These are phyloP conservation scores for Lacerta agilis DNA, from an alignment of 2,797 vertebrate genomes.

Conservation along the genomic window DNA sequence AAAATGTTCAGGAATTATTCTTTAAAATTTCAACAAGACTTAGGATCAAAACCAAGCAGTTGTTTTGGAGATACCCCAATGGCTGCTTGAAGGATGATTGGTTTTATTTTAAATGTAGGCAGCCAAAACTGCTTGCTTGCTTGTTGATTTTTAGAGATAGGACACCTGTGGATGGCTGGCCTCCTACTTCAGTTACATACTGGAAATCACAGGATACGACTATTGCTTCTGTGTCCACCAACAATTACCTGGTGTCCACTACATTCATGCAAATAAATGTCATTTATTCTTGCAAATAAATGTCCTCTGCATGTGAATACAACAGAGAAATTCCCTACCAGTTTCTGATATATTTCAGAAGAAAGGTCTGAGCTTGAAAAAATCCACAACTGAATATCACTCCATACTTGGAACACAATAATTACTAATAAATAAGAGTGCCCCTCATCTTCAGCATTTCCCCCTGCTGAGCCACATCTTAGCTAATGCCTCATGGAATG, in stretches of 20 bases:
- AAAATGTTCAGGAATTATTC: not conserved
- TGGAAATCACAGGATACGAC: not conserved
- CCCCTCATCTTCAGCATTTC: not conserved
- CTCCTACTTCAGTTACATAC: not conserved
- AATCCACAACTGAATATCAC: not conserved
- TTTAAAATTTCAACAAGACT: not conserved
- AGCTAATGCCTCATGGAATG: not conserved
- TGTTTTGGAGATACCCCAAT: not conserved
- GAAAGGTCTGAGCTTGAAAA: not conserved
- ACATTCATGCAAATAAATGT: not conserved
- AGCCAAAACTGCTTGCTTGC: not conserved
- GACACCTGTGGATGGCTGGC: not conserved
- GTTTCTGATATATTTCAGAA: not conserved
- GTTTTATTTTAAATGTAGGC: not conserved
- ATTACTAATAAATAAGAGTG: slow-evolving; percentile 9
- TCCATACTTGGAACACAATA: not conserved
- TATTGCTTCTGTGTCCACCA: not conserved
- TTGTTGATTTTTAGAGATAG: not conserved
- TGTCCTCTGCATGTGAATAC: not conserved
- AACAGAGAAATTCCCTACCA: not conserved
- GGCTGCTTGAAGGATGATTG: not conserved
- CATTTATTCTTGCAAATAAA: slow-evolving; percentile 1
- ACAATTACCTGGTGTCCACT: not conserved
- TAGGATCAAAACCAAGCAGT: not conserved
- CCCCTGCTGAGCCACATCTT: not conserved